Evolutionary conservation across 1,140 invertebrate species (phyloP).

Genomic region (Drosophila nigrodunni): DNA sequence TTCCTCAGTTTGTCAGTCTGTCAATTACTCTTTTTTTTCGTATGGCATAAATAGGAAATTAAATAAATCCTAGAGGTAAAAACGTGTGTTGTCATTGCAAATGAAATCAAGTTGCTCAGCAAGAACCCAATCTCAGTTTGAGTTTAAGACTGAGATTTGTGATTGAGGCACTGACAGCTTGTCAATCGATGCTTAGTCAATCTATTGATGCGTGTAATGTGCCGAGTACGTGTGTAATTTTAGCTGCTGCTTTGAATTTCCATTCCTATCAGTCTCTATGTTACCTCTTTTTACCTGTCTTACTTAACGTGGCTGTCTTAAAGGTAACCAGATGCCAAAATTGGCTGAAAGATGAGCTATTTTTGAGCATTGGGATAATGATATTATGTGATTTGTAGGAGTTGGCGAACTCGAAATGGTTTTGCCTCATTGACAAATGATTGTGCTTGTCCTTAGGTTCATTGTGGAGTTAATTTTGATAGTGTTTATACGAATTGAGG

Average conservation of each 20-base stretch:
- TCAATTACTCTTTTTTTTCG: conserved; percentile 12
- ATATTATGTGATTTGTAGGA: conserved; percentile 32
- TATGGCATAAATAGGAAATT: conserved; percentile 69
- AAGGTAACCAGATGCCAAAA: conserved; percentile 7
- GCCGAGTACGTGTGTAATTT: conserved; percentile 37
- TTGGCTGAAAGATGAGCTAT: conserved; percentile 6
- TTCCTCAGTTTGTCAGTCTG: conserved; percentile 22
- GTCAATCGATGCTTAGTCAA: conserved; percentile 54
- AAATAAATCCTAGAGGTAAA: conserved; percentile 54
- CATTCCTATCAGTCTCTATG: neutral
- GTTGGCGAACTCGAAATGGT: neutral
- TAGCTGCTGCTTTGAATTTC: conserved; percentile 6
- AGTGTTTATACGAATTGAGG: conserved; percentile 14
- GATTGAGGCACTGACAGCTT: conserved; percentile 41
- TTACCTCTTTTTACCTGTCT: neutral
- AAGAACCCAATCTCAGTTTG: neutral
- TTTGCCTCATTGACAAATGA: conserved; percentile 25
- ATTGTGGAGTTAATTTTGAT: conserved; percentile 25
- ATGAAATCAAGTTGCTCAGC: conserved; percentile 5
- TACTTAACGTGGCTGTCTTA: neutral
- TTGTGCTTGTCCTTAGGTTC: conserved; percentile 6
- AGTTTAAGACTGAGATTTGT: neutral
- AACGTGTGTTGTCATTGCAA: conserved; percentile 21
- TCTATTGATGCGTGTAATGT: conserved; percentile 43
- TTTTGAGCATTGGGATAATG: conserved; percentile 16